These are phyloP conservation scores for Periophthalmus modestus DNA, from an alignment of 2,113 vertebrate species.

Conservation along the genomic window DNA sequence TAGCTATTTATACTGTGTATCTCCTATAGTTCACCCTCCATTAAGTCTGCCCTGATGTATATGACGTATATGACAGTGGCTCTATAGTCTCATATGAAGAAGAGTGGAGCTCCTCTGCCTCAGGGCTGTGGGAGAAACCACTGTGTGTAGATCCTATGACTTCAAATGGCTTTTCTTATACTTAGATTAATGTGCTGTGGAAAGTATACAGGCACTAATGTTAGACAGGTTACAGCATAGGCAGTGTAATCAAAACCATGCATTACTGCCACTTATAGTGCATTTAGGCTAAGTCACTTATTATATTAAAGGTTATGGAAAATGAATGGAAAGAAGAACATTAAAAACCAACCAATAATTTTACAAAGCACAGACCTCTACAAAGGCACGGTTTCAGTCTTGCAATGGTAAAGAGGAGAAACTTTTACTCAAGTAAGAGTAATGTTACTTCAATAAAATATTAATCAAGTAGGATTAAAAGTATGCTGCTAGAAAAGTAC, in stretches of 20 bases:
- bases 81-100: constrained; percentile 55
- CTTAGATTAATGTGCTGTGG: constrained; percentile 2
- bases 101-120: constrained; percentile 35
- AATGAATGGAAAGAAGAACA: too few relatives aligned
- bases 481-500: too few relatives aligned
- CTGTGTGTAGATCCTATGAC: background rate
- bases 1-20: background rate
- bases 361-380: too few relatives aligned
- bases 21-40: constrained; percentile 55
- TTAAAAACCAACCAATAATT: too few relatives aligned
- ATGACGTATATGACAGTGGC: constrained; percentile 44
- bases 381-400: too few relatives aligned
- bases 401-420: too few relatives aligned
- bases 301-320: too few relatives aligned
- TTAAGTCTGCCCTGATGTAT: constrained; percentile 53
- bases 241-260: background rate
- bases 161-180: constrained; percentile 7
- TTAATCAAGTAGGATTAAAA: too few relatives aligned
- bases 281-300: background rate
- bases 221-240: background rate
- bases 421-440: too few relatives aligned
- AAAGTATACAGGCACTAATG: background rate
- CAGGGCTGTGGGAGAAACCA: constrained; percentile 41
- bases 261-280: background rate
- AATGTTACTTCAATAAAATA: too few relatives aligned